Base-by-base conservation (phyloP, 2,797 vertebrate genomes). In the Crocodylus rhombifer region DNA sequence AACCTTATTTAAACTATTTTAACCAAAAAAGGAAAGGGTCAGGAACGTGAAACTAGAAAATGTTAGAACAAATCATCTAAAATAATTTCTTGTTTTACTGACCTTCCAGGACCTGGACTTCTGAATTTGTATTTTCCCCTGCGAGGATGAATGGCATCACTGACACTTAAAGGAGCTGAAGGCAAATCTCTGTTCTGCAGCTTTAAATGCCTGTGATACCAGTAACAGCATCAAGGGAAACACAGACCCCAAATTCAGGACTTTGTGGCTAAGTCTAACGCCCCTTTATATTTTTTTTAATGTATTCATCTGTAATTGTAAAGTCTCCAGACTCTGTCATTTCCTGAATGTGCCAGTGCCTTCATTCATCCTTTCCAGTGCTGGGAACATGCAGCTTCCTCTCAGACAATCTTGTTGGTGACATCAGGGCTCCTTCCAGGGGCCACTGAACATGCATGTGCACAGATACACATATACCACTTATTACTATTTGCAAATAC, bases 351-450 rank as follows among this genome's bases (percentile, higher is more conserved):
- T 7, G 6, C n/a, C 7, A 42, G 30, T 36, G 55, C 30, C 2
- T 14, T 57, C 42, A 6, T 57, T 64, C 14, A 30, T 33, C 23
- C n/a, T 88, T 42, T 58, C 61, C 18, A 42, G 69, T n/a, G 28
- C 12, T 14, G 8, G 18, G 36, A 55, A 36, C 61, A 65, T 42
- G 15, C 36, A n/a, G 25, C 56, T 26, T 74, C 51, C 33, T 20
- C 61, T 9, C 14, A 12, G 16, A 14, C 56, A 65, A 2, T 16
- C 20, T 20, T 4, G 10, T 10, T 1, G 0, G 6, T 30, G 57
- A 61, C 25, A 56, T 42, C 62, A n/a, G 56, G n/a, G 36, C 69
- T 75, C 55, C 42, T 33, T 65, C 55, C 15, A 21, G 30, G 65
- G 26, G 21, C 60, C 60, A 21, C 28, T 2, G 21, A 8, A 36